Percentiles rank a stretch among this genome's conserved stretches.
phyloP scores from a whole-genome alignment of 2,888 invertebrate species.

The Lysandra coridon region DNA sequence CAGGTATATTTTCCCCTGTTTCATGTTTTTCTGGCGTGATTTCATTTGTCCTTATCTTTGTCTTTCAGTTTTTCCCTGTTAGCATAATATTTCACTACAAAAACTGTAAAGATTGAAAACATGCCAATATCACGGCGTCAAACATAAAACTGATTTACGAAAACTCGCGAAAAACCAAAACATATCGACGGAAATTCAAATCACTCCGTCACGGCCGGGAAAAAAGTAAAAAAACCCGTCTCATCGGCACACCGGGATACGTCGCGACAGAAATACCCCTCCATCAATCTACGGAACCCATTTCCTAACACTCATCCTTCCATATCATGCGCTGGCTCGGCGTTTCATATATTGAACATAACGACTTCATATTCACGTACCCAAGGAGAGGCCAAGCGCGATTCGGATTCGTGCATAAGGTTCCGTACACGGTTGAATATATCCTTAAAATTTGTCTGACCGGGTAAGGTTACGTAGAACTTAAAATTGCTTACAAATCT shows the following conservation, averaged over 20 bases:
- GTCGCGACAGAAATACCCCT: constrained; percentile 69
- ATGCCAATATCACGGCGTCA: constrained; percentile 16
- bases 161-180: constrained; percentile 48
- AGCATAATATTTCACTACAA: neutral
- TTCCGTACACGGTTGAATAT: neutral
- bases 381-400: constrained; percentile 37
- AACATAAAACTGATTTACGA: constrained; percentile 37
- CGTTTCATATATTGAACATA: constrained; percentile 60
- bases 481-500: too few species aligned
- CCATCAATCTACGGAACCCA: constrained; percentile 65
- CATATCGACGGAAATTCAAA: constrained; percentile 49
- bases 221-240: constrained; percentile 59
- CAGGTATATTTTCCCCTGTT: neutral
- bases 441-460: too few species aligned
- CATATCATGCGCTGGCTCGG: constrained; percentile 55
- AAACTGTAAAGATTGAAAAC: neutral
- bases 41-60: neutral
- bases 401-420: neutral
- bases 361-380: constrained; percentile 52
- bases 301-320: constrained; percentile 61
- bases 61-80: neutral
- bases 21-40: neutral
- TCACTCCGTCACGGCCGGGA: constrained; percentile 50
- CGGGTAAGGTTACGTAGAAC: too few species aligned
- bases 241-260: constrained; percentile 55